These are phyloP conservation scores for Hemitrygon akajei DNA, from an alignment of 2,797 vertebrate species.

Conservation along the genomic window DNA sequence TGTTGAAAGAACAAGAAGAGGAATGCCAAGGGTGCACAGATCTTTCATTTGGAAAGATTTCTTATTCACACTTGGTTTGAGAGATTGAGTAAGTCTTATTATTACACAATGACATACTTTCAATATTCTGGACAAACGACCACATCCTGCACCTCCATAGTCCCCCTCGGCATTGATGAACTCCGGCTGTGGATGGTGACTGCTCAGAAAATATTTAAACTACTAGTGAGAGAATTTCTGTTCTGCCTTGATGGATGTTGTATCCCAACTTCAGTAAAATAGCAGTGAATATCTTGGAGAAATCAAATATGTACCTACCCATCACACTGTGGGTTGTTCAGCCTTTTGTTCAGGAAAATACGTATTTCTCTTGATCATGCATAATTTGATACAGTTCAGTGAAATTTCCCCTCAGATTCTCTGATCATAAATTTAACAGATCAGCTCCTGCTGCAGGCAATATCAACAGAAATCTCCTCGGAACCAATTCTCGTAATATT, in stretches of 20 bases:
- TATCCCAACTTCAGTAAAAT: background rate
- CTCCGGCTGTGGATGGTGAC: background rate
- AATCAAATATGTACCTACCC: background rate
- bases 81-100: background rate
- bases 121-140: background rate
- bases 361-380: too few species aligned
- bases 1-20: background rate
- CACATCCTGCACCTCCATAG: background rate
- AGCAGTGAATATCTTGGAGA: background rate
- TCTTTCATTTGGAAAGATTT: background rate
- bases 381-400: too few species aligned
- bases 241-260: background rate
- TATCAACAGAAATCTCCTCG: too few species aligned
- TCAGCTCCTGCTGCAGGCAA: too few species aligned
- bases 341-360: too few species aligned
- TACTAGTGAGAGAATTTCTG: background rate
- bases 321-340: too few species aligned
- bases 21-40: background rate
- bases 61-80: background rate
- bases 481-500: too few species aligned
- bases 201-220: background rate
- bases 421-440: too few species aligned
- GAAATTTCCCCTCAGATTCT: too few species aligned
- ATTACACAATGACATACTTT: background rate
- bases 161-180: background rate